These are phyloP conservation scores for Pollimyrus isidori DNA, from an alignment of 2,113 vertebrate species.

Conservation along the genomic window DNA sequence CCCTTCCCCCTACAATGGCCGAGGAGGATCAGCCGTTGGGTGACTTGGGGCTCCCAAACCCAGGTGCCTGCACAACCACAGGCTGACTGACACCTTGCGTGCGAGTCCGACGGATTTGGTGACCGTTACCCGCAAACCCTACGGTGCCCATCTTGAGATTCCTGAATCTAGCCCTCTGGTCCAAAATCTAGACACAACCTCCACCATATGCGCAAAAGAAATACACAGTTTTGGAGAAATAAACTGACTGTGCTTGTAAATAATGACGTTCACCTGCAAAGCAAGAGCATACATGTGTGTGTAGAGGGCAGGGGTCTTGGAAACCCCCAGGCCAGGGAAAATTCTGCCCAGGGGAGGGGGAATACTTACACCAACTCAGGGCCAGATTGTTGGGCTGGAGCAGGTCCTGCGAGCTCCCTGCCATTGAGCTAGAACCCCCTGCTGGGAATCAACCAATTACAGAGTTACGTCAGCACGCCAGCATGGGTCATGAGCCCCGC, in stretches of 20 bases:
- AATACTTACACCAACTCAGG: conserved; percentile 75
- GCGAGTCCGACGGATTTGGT: neutral
- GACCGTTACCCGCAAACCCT: neutral
- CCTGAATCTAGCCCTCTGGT: neutral
- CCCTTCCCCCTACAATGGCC: neutral
- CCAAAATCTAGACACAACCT: neutral
- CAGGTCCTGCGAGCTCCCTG: conserved; percentile 71
- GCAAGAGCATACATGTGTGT: neutral
- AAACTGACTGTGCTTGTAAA: neutral
- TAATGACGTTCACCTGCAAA: neutral
- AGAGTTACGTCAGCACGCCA: conserved; percentile 48
- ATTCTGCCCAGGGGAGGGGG: conserved; percentile 32
- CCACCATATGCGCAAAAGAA: neutral
- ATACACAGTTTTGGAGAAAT: neutral
- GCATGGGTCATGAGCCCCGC: neutral
- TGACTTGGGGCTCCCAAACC: neutral
- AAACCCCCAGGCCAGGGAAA: conserved; percentile 43
- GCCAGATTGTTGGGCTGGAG: conserved; percentile 76
- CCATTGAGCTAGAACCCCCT: conserved; percentile 67
- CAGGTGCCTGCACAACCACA: neutral
- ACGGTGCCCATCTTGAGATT: neutral
- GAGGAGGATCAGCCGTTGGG: neutral
- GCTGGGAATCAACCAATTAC: conserved; percentile 71
- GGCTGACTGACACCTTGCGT: neutral
- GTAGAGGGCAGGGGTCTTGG: conserved; percentile 11